A percentile compares a stretch with the other conserved stretches of the same genome.
phyloP scores from a whole-genome alignment of 1,140 invertebrate species.

The Vanessa tameamea region DNA sequence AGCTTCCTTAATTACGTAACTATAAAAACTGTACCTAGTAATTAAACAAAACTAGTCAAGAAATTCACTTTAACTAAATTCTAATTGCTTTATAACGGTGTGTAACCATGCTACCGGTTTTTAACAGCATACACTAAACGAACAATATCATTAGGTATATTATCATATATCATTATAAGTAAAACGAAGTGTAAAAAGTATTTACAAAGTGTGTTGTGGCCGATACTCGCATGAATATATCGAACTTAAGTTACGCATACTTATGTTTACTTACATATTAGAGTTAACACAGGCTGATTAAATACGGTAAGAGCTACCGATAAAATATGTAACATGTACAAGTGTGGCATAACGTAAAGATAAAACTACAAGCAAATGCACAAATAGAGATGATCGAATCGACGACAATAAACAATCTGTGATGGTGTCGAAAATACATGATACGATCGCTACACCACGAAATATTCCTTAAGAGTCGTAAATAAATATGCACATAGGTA shows the following conservation, averaged over 20 bases:
- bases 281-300: constrained; percentile 49
- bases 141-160: constrained; percentile 53
- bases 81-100: constrained; percentile 61
- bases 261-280: constrained; percentile 38
- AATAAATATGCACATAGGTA: constrained; percentile 78
- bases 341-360: constrained; percentile 53
- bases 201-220: constrained; percentile 50
- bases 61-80: constrained; percentile 57
- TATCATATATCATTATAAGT: constrained; percentile 48
- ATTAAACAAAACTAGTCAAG: constrained; percentile 78
- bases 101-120: constrained; percentile 45
- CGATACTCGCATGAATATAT: constrained; percentile 31
- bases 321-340: constrained; percentile 34
- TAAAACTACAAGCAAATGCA: constrained; percentile 78
- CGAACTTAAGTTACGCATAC: constrained; percentile 36
- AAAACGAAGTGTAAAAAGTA: constrained; percentile 42
- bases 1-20: constrained; percentile 78
- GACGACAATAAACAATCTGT: constrained; percentile 57
- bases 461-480: constrained; percentile 64
- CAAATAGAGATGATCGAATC: constrained; percentile 52
- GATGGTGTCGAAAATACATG: constrained; percentile 61
- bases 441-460: constrained; percentile 45
- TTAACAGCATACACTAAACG: constrained; percentile 57
- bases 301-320: constrained; percentile 40
- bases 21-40: constrained; percentile 70